A percentile compares a stretch with the other conserved stretches of the same genome.
Conservation (phyloP, 2,113 vertebrate genomes). For the Fulica atra region DNA sequence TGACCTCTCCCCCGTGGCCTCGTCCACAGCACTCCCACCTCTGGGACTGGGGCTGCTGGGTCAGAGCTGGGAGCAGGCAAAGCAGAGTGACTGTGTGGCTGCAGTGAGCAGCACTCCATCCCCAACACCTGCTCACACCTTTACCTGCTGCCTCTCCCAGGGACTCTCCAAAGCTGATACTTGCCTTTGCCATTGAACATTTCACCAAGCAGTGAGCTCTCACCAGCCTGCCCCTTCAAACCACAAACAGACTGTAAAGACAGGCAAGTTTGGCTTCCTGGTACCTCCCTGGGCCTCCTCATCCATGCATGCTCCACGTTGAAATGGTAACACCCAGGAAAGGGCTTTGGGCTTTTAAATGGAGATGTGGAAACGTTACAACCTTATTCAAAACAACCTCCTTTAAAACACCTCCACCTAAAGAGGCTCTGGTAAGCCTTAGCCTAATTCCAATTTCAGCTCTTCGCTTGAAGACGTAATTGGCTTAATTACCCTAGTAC, state of each 20-base stretch:
- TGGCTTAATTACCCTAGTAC: not conserved
- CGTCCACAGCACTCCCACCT: rapidly evolving
- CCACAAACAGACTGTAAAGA: not conserved
- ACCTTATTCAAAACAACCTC: not conserved
- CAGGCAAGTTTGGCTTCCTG: not conserved
- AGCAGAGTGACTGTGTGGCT: not conserved
- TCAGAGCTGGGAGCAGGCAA: not conserved
- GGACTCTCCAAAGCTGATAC: too few species aligned
- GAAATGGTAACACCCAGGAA: not conserved
- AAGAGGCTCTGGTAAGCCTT: not conserved
- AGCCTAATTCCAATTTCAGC: not conserved
- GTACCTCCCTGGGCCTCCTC: not conserved
- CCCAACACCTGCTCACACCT: not conserved
- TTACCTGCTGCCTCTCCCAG: too few species aligned
- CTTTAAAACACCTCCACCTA: not conserved
- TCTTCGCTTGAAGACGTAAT: not conserved
- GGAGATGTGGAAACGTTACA: not conserved
- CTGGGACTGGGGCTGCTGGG: not conserved
- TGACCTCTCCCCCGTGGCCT: not conserved
- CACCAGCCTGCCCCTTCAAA: not conserved
- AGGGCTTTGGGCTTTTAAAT: not conserved
- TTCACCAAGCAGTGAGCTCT: not conserved
- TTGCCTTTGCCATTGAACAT: not conserved
- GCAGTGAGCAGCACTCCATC: not conserved
- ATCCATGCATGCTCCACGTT: too few species aligned